These are phyloP conservation scores for Clusia tigrina DNA, from an alignment of 2,888 invertebrate species.

Conservation along the genomic window DNA sequence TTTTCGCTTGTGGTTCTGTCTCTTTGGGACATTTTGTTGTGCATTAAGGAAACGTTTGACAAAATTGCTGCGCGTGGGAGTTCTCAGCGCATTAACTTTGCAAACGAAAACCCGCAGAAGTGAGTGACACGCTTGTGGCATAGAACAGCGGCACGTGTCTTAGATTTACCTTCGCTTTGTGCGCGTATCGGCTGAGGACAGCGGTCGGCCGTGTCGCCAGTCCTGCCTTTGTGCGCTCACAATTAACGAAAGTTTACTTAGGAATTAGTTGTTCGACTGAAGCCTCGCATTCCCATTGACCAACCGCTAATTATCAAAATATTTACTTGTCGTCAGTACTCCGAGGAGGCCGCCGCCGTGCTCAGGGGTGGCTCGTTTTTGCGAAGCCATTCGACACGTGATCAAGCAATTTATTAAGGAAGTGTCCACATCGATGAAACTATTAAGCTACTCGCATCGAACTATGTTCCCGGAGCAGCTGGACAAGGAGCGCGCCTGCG, in stretches of 20 bases:
- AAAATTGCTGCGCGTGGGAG: conserved; percentile 30
- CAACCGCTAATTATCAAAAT: conserved; percentile 60
- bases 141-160: conserved; percentile 26
- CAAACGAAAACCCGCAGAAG: conserved; percentile 34
- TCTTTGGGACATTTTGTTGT: conserved; percentile 16
- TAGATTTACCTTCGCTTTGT: conserved; percentile 29
- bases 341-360: background rate
- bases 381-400: conserved; percentile 15
- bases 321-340: conserved; percentile 45
- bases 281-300: conserved; percentile 31
- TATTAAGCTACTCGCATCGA: conserved; percentile 23
- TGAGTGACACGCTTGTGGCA: conserved; percentile 26
- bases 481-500: background rate
- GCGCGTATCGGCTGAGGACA: background rate
- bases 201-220: background rate
- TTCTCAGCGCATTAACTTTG: conserved; percentile 35
- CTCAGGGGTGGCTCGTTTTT: background rate
- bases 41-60: background rate
- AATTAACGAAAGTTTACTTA: background rate
- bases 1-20: too few species aligned
- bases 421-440: conserved; percentile 8
- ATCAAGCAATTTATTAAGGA: conserved; percentile 11
- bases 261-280: background rate
- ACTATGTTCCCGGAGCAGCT: conserved; percentile 12
- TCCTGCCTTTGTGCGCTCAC: background rate